Base-by-base conservation (phyloP, 2,888 invertebrate genomes). In the Brenthis ino region DNA sequence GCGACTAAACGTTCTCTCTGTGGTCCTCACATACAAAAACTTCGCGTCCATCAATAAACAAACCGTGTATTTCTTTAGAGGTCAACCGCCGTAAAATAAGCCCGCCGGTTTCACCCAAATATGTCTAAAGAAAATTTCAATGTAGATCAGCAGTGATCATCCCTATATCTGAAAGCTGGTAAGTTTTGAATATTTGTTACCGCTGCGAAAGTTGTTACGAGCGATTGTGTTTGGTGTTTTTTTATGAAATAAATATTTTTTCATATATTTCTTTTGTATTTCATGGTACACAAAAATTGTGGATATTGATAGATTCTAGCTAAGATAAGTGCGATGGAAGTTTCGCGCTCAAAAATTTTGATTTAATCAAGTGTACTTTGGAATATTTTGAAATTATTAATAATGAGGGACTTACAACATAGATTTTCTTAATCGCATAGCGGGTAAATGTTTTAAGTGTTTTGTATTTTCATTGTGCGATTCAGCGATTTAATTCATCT, bases 11-110 rank as follows among this genome's bases (percentile, higher is more conserved):
- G 66, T 60, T 60, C 33, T 56, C 56, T 48, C 47, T 33, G 50
- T n/a, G 16, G 43, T 8, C 65, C 43, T 64, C 20, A 6, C 60
- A 11, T 48, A 6, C 16, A 56, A 14, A 70, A 70, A 70, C 53
- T 70, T 68, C 60, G 65, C 56, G 60, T 8, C 43, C 64, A 64
- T 65, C 65, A 55, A 68, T 70, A 67, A 64, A 70, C 72, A 63
- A 70, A 43, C 37, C 37, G 57, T 37, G 65, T 68, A 61, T 67
- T 67, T 65, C 67, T 54, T 65, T 65, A 68, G 61, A 65, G 57
- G 63, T 65, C 65, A 20, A 24, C 50, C 47, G 47, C 48, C 47
- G 33, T 60, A 28, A 50, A 12, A 33, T 50, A 6, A n/a, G 11
- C 3, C 14, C 60, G 11, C 43, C 24, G 16, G 12, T 56, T 56